Evolutionary conservation across 2,888 invertebrate species (phyloP).

Genomic region (Cheilosia grossa): DNA sequence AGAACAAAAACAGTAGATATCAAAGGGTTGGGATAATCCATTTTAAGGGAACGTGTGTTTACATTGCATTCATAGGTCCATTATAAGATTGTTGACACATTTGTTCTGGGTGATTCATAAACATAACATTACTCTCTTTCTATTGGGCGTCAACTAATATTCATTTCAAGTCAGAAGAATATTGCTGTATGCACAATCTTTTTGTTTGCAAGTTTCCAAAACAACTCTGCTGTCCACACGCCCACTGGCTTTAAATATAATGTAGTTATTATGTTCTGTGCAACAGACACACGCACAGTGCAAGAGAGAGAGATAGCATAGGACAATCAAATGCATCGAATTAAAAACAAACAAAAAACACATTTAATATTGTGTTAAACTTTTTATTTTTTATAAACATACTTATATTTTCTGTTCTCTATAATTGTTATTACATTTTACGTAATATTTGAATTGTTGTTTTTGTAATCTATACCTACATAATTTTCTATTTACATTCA

Average conservation of each 20-base stretch:
- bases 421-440: conserved; percentile 6
- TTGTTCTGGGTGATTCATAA: too few species aligned
- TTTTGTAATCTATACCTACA: conserved; percentile 63
- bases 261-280: background rate
- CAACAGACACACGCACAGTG: too few species aligned
- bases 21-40: too few species aligned
- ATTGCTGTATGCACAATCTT: background rate
- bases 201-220: conserved; percentile 27
- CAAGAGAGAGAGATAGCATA: conserved; percentile 12
- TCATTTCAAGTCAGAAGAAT: background rate
- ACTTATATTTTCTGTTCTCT: background rate
- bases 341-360: conserved; percentile 37
- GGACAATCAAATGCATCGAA: conserved; percentile 50
- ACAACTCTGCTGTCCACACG: too few species aligned
- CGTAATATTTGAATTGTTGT: conserved; percentile 55
- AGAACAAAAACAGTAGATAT: too few species aligned
- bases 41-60: too few species aligned
- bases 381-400: background rate
- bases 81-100: too few species aligned
- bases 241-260: background rate
- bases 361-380: conserved; percentile 5
- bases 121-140: too few species aligned
- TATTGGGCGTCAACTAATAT: too few species aligned
- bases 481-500: conserved; percentile 39
- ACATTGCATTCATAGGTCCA: too few species aligned